Base-by-base conservation (phyloP, 1,140 invertebrate species). In the Bombus superbus region DNA sequence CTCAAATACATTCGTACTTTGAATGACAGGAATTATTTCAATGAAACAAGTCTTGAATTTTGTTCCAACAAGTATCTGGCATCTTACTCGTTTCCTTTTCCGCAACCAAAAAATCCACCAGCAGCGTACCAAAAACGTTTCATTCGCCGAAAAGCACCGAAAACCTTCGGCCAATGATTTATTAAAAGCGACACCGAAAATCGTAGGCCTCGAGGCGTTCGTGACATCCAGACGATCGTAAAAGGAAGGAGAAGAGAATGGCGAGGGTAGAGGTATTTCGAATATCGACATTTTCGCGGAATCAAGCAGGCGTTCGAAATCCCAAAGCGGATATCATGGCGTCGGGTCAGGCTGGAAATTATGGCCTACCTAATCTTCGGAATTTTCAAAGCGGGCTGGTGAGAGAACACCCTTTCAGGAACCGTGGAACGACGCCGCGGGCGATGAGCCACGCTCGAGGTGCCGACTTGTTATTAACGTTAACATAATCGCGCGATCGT, bases 391-490 rank as follows among this genome's bases (percentile, higher is more conserved):
- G 81, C 71, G 66, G 72, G 28, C 8, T 32, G 44, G 28, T 5
- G 42, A n/a, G 18, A 32, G n/a, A 35, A 69, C 44, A 66, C 40
- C 78, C 68, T 82, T 53, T 72, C 15, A 8, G 69, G 40, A 9
- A 53, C 57, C 18, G 18, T 13, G 71, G 72, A 86, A 88, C 87
- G 74, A 62, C 1, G 83, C 81, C 86, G 35, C 81, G n/a, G 85
- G 86, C 84, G 40, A 57, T 57, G 79, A 59, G 40, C 77, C 22
- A 69, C 78, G 83, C 64, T 87, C 68, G 73, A 88, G 79, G 68
- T 77, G 86, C 92, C 92, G 92, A 90, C 91, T 93, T 93, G 88
- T 93, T 91, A 93, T 92, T 93, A 94, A 86, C 83, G 86, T 88
- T 92, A 88, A 78, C 87, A 83, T 91, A 92, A 93, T 92, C 88